Evolutionary conservation across 2,797 vertebrate genomes (phyloP).

Genomic region (Tangara arthus): DNA sequence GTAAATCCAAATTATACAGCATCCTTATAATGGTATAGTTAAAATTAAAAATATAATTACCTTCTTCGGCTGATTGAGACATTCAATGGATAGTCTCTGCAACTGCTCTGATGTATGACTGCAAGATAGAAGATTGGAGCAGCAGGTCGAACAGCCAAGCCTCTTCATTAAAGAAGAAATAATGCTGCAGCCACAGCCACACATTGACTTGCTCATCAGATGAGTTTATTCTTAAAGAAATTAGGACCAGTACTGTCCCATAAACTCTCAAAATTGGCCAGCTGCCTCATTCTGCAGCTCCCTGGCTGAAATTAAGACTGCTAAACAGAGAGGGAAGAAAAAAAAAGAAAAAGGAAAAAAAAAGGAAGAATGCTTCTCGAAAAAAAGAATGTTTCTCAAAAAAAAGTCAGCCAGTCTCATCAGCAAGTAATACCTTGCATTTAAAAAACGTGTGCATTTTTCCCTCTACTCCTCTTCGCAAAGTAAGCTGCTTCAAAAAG

Average conservation of each 20-base stretch:
- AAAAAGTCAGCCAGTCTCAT: slow-evolving; percentile 40
- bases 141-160: slow-evolving; percentile 94
- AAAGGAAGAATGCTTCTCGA: no score
- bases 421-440: slow-evolving; percentile 20
- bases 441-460: not conserved
- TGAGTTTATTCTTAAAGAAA: slow-evolving; percentile 74
- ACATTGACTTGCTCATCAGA: slow-evolving; percentile 94
- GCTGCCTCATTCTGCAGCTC: slow-evolving; percentile 79
- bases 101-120: slow-evolving; percentile 94
- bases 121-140: slow-evolving; percentile 93
- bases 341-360: not conserved
- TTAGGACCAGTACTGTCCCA: slow-evolving; percentile 71
- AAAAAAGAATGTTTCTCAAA: not conserved
- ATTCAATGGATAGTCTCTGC: slow-evolving; percentile 90
- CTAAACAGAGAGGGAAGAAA: not conserved
- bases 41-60: slow-evolving; percentile 82
- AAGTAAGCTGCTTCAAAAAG: slow-evolving; percentile 58
- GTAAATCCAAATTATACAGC: slow-evolving; percentile 57
- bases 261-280: slow-evolving; percentile 66
- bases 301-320: slow-evolving; percentile 68
- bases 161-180: slow-evolving; percentile 99
- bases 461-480: not conserved
- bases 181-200: slow-evolving; percentile 97
- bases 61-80: slow-evolving; percentile 89
- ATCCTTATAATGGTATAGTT: slow-evolving; percentile 57